These are phyloP conservation scores for Drosophila pseudotalamancana DNA, from an alignment of 2,888 invertebrate species.

Conservation along the genomic window DNA sequence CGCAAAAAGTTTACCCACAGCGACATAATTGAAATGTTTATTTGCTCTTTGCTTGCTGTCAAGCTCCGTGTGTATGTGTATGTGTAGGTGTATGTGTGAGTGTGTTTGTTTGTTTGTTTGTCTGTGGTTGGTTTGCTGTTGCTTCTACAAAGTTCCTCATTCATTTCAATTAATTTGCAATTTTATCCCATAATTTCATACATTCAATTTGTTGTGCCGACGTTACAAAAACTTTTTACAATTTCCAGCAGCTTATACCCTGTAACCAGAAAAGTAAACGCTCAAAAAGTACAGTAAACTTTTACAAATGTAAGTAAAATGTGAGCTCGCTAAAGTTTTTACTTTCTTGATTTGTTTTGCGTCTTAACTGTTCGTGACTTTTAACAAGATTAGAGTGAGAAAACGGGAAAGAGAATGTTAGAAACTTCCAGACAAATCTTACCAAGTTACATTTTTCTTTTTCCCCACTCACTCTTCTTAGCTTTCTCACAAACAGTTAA, in stretches of 20 bases:
- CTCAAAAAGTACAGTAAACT: neutral
- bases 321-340: neutral
- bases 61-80: neutral
- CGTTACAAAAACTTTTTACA: slow-evolving; percentile 4
- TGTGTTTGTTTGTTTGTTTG: neutral
- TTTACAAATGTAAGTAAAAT: slow-evolving; percentile 2
- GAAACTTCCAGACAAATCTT: too few species aligned
- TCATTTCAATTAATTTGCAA: slow-evolving; percentile 67
- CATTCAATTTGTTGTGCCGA: slow-evolving; percentile 22
- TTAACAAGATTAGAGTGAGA: neutral
- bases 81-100: slow-evolving; percentile 1
- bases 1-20: slow-evolving; percentile 46
- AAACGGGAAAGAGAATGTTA: neutral
- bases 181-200: slow-evolving; percentile 58
- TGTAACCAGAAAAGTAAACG: neutral
- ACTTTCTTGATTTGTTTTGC: neutral
- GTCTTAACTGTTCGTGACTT: neutral
- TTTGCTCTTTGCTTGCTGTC: slow-evolving; percentile 41
- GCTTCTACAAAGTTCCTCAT: slow-evolving; percentile 44
- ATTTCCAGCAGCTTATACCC: slow-evolving; percentile 23
- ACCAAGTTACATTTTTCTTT: neutral
- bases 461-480: neutral
- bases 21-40: slow-evolving; percentile 72
- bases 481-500: neutral
- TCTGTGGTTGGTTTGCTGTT: slow-evolving; percentile 10